phyloP scores from a whole-genome alignment of 2,888 invertebrate genomes.

The Pristionchus mayeri region DNA sequence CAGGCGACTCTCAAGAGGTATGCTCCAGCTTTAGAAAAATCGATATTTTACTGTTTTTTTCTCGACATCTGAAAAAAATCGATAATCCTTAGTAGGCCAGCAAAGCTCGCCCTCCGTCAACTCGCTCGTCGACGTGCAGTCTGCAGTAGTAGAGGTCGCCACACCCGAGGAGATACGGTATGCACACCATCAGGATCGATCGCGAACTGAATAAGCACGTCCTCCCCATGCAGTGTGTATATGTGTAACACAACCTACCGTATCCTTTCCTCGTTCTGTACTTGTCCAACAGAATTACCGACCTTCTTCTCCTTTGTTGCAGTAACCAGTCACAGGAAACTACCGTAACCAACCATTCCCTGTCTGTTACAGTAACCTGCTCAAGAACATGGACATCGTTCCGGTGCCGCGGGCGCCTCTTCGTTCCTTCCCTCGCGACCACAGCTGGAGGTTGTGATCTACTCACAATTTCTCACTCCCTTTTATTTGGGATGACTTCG shows the following conservation, averaged over 20 bases:
- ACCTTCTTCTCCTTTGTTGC: neutral
- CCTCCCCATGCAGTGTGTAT: no score
- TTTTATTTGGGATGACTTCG: no score
- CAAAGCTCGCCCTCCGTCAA: slow-evolving; percentile 39
- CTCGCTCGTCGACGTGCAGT: slow-evolving; percentile 56
- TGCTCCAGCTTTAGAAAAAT: neutral
- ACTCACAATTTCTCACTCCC: neutral
- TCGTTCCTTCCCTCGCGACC: slow-evolving; percentile 14
- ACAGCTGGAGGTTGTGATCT: slow-evolving; percentile 14
- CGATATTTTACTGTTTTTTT: neutral
- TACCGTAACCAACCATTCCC: slow-evolving; percentile 47
- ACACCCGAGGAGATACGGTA: slow-evolving; percentile 72
- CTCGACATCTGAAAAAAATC: no score
- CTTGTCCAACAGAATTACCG: neutral
- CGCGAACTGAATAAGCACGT: neutral
- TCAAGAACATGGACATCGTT: slow-evolving; percentile 44
- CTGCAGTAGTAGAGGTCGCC: slow-evolving; percentile 63
- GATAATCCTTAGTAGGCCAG: neutral
- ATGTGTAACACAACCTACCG: no score
- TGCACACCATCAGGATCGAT: neutral
- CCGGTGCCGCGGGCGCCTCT: neutral
- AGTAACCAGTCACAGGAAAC: neutral
- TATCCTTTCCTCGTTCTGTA: no score
- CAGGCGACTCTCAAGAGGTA: slow-evolving; percentile 11
- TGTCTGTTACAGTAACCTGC: slow-evolving; percentile 51